Evolutionary conservation across 2,797 vertebrate species (phyloP).

Genomic region (Merluccius polli): DNA sequence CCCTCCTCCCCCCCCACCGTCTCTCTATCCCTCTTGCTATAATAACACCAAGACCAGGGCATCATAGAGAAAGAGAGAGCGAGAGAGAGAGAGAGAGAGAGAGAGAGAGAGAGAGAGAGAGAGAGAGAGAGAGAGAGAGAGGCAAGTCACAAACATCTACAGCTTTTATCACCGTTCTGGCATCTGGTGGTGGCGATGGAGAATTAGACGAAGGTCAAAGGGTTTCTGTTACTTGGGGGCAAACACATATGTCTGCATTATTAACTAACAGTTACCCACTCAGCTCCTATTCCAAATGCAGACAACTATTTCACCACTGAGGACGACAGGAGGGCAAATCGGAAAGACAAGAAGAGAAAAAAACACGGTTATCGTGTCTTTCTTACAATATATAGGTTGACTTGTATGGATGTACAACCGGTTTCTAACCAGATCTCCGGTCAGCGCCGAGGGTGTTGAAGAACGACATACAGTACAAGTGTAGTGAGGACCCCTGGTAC

Average conservation of each 20-base stretch:
- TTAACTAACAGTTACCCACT: conserved; percentile 43
- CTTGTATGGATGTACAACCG: conserved; percentile 1
- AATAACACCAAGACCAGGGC: conserved; percentile 62
- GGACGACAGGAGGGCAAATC: not conserved
- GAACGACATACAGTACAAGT: conserved; percentile 67
- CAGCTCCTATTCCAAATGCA: conserved; percentile 36
- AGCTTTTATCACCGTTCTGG: conserved; percentile 58
- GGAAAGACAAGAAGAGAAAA: not conserved
- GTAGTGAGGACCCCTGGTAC: conserved; percentile 25
- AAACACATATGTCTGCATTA: conserved; percentile 61
- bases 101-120: conserved; percentile 47
- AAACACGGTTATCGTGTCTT: not conserved
- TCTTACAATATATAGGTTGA: too few species aligned
- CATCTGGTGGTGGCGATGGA: conserved; percentile 22
- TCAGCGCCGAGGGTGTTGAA: conserved; percentile 19
- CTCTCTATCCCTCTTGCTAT: conserved; percentile 45
- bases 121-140: conserved; percentile 46
- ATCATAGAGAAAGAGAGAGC: conserved; percentile 31
- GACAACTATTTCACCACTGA: conserved; percentile 12
- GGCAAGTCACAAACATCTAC: conserved; percentile 57
- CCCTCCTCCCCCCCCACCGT: conserved; percentile 20
- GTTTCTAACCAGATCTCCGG: not conserved
- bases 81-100: conserved; percentile 37
- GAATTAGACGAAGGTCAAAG: conserved; percentile 64
- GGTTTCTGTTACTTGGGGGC: conserved; percentile 66